Evolutionary conservation across 2,113 vertebrate species (phyloP), one percentile per base, ranked within the genome.

Genomic region (Thymallus thymallus): DNA sequence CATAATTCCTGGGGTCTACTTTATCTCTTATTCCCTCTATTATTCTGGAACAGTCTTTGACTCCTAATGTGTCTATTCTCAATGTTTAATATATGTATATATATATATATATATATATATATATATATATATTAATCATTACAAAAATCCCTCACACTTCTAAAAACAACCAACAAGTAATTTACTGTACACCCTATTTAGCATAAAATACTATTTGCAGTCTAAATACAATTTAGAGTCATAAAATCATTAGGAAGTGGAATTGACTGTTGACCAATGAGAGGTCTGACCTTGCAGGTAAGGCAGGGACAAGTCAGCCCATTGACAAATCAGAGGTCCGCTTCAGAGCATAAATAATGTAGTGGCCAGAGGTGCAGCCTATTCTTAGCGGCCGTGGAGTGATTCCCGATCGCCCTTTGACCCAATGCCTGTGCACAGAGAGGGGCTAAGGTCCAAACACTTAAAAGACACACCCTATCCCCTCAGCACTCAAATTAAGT

Each of bases 1-100:
- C n/a, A n/a, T n/a, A n/a, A n/a, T n/a, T n/a, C n/a, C n/a, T n/a
- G n/a, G n/a, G n/a, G n/a, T n/a, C n/a, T n/a, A n/a, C n/a, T n/a
- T 91, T 91, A 91, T 91, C 88, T 90, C 85, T 83, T 84, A 91
- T 87, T 85, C 84, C 80, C 82, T 82, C 87, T 88, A 87, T 90
- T 90, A 90, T 91, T 90, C 84, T 73, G 72, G 81, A 88, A 89
- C 89, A 75, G 79, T 90, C 83, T 87, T 80, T 91, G 90, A 91
- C 89, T 91, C 86, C 90, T 91, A 91, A 91, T 91, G 88, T 85
- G 84, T 85, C 85, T 87, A 90, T 51, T 91, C 88, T 90, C 67
- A 82, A 76, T 66, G 67, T n/a, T n/a, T n/a, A n/a, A n/a, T n/a
- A n/a, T n/a, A n/a, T n/a, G n/a, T n/a, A n/a, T n/a, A n/a, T n/a